Percentiles rank a stretch among this genome's conserved stretches.
phyloP scores from a whole-genome alignment of 2,888 invertebrate species.

The Elysia crispata region DNA sequence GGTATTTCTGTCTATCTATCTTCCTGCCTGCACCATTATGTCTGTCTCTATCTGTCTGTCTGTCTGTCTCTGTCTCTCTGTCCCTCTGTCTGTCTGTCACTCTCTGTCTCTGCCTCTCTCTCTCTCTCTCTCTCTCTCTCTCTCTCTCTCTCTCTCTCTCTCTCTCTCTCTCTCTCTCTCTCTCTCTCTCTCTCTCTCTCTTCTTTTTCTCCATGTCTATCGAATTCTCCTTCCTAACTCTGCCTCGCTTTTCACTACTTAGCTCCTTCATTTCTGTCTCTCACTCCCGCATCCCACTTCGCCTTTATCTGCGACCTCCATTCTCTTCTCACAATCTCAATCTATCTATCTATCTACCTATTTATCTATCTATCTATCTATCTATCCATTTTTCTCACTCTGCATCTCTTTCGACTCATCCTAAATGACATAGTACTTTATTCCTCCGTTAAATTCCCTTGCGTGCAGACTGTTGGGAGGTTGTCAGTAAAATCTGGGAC shows the following conservation, averaged over 20 bases:
- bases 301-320: background rate
- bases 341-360: background rate
- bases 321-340: background rate
- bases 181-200: background rate
- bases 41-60: background rate
- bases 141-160: background rate
- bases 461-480: background rate
- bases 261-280: background rate
- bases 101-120: background rate
- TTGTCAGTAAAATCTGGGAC: too few relatives aligned
- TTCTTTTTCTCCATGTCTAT: background rate
- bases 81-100: background rate
- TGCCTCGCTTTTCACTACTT: background rate
- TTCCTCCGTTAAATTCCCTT: conserved; percentile 6
- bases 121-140: background rate
- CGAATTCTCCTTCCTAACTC: background rate
- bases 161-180: background rate
- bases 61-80: background rate
- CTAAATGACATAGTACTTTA: background rate
- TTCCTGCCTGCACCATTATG: background rate
- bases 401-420: too few relatives aligned
- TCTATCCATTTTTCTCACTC: background rate
- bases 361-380: background rate
- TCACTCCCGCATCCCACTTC: background rate
- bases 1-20: conserved; percentile 2